Percentiles rank a stretch among this genome's conserved stretches.
These are phyloP conservation scores for Otus sunia DNA, from an alignment of 2,113 vertebrate species.

Conservation along the genomic window DNA sequence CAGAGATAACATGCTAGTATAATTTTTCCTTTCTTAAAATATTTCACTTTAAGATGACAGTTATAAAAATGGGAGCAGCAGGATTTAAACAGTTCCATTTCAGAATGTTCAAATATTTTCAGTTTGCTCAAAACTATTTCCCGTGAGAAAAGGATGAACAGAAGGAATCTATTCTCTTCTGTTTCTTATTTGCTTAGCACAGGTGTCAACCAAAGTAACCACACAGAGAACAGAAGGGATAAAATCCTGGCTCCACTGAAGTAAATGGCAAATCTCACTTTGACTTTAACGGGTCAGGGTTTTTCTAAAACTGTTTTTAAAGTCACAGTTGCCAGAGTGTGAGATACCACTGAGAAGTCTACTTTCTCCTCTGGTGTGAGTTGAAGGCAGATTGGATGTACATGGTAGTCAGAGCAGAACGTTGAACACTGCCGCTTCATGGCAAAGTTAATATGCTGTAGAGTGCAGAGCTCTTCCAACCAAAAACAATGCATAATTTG, in stretches of 20 bases:
- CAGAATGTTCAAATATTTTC: background rate
- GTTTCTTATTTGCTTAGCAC: background rate
- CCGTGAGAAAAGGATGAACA: background rate
- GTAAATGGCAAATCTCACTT: background rate
- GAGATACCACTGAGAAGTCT: background rate
- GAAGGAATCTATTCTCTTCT: background rate
- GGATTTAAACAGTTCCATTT: background rate
- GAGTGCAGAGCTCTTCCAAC: background rate
- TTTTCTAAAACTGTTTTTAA: background rate
- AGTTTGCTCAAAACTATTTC: background rate
- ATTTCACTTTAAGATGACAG: background rate
- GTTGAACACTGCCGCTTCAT: background rate
- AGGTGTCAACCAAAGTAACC: background rate
- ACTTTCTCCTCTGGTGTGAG: background rate
- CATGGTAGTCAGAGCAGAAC: constrained; percentile 16
- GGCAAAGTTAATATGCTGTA: background rate
- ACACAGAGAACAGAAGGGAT: background rate
- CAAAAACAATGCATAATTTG: constrained; percentile 23
- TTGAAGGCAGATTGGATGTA: background rate
- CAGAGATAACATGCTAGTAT: background rate
- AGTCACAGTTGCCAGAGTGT: background rate
- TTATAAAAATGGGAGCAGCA: background rate
- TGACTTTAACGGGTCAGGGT: background rate
- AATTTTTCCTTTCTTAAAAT: background rate
- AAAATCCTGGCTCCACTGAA: background rate